Evolutionary conservation across 2,113 vertebrate species (phyloP).

Genomic region (Solea senegalensis): DNA sequence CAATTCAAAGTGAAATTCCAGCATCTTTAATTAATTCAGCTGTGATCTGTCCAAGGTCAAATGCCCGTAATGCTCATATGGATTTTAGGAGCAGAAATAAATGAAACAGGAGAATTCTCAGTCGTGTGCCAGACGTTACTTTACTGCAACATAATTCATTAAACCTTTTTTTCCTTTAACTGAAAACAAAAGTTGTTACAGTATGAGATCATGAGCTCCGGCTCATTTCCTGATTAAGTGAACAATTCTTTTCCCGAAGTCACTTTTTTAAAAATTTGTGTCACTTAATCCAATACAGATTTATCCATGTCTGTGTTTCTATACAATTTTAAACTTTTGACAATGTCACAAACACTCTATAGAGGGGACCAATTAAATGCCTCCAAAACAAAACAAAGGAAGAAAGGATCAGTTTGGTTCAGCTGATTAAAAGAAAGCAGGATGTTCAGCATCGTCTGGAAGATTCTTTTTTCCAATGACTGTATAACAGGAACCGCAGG

Average conservation of each 20-base stretch:
- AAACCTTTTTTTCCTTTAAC: background rate
- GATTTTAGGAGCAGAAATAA: conserved; percentile 11
- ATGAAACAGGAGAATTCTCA: conserved; percentile 5
- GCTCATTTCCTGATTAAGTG: too few relatives aligned
- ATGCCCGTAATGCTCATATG: conserved; percentile 16
- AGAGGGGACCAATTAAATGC: background rate
- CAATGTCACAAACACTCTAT: background rate
- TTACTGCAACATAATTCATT: background rate
- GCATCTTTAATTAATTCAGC: conserved; percentile 34
- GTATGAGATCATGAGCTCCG: too few relatives aligned
- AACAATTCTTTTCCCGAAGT: too few relatives aligned
- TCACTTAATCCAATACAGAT: background rate
- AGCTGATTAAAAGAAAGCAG: conserved; percentile 39
- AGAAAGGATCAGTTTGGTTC: conserved; percentile 33
- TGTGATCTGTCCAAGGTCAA: conserved; percentile 33
- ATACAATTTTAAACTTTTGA: background rate
- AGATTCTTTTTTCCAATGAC: conserved; percentile 47
- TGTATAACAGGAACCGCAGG: conserved; percentile 54
- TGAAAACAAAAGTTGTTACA: too few relatives aligned
- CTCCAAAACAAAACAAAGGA: conserved; percentile 7
- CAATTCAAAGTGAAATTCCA: conserved; percentile 30
- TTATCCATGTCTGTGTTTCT: background rate
- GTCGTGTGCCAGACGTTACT: conserved; percentile 3
- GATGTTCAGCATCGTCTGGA: conserved; percentile 52
- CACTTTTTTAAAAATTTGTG: background rate